phyloP scores from a whole-genome alignment of 2,888 invertebrate genomes.

The Monochamus alternatus region DNA sequence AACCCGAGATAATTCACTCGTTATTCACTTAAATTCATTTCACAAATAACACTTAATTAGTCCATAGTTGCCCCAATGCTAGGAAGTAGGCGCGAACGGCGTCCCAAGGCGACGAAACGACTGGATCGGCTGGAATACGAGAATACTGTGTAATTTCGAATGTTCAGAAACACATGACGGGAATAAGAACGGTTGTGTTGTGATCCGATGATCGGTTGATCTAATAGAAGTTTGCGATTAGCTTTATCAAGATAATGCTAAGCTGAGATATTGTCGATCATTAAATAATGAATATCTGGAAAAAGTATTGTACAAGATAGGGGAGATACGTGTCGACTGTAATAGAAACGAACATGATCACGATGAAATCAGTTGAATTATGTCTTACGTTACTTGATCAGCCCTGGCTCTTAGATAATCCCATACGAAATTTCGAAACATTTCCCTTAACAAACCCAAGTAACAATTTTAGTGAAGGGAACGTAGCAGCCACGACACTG shows the following conservation, averaged over 20 bases:
- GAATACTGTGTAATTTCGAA: slow-evolving; percentile 23
- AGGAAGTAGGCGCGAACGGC: slow-evolving; percentile 14
- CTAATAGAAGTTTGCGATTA: slow-evolving; percentile 8
- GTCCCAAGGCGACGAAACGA: slow-evolving; percentile 19
- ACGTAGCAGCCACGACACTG: no score
- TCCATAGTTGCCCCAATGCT: neutral
- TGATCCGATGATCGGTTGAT: neutral
- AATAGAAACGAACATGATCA: no score
- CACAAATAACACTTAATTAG: slow-evolving; percentile 26
- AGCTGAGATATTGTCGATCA: slow-evolving; percentile 4
- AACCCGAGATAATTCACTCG: slow-evolving; percentile 21
- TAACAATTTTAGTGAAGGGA: no score
- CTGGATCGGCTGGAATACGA: slow-evolving; percentile 1
- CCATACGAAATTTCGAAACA: no score
- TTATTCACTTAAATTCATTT: slow-evolving; percentile 23
- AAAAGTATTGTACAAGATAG: no score
- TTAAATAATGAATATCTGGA: neutral
- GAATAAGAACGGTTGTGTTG: slow-evolving; percentile 20
- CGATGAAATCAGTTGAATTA: no score
- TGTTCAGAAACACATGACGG: slow-evolving; percentile 15
- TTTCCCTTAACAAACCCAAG: no score
- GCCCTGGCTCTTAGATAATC: no score
- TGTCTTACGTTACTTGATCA: no score
- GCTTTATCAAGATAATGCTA: slow-evolving; percentile 5
- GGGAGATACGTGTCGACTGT: no score